Conservation (phyloP, 2,113 vertebrate species). For the Bubo scandiacus region DNA sequence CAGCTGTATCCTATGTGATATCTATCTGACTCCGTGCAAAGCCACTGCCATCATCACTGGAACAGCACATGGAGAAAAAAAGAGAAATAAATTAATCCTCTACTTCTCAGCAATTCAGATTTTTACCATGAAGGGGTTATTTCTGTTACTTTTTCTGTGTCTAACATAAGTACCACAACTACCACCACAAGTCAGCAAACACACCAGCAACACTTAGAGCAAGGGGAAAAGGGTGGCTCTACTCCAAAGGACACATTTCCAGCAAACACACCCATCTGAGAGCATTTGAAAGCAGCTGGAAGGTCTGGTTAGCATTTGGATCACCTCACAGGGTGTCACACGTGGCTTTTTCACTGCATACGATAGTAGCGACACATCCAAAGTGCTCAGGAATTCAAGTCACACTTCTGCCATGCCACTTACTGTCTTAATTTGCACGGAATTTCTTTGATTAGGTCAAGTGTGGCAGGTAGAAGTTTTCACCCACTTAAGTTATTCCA, state of each 20-base stretch:
- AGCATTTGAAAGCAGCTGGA: neutral
- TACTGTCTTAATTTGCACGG: neutral
- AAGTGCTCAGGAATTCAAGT: neutral
- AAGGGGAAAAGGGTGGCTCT: neutral
- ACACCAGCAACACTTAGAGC: neutral
- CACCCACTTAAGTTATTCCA: neutral
- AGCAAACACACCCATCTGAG: constrained; percentile 39
- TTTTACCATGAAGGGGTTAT: neutral
- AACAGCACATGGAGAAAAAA: neutral
- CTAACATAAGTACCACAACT: neutral
- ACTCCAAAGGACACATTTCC: constrained; percentile 27
- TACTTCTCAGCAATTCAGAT: neutral
- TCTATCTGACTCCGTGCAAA: neutral
- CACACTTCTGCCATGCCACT: neutral
- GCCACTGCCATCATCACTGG: neutral
- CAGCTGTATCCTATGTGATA: neutral
- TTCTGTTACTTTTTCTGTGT: neutral
- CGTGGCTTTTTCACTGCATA: neutral
- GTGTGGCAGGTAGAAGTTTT: neutral
- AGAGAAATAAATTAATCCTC: neutral
- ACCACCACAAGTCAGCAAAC: neutral
- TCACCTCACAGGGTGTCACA: neutral
- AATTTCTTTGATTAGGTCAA: neutral
- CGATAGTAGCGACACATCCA: neutral
- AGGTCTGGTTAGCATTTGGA: constrained; percentile 41